Conservation (phyloP, 2,797 vertebrate species). For the Rhinogobio ventralis region DNA sequence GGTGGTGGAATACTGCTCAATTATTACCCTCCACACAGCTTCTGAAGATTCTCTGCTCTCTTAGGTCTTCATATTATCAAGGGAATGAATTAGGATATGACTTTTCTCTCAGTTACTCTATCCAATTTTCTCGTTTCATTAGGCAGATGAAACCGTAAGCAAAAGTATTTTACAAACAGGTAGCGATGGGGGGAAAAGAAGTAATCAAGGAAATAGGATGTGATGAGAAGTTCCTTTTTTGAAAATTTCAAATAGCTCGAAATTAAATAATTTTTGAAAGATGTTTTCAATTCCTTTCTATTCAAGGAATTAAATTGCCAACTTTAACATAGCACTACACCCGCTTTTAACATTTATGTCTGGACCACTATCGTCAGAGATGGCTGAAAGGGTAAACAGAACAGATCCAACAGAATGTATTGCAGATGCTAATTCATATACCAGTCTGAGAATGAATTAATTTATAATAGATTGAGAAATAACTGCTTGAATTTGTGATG, state of each 20-base stretch:
- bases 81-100: slow-evolving; percentile 63
- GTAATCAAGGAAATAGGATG: slow-evolving; percentile 25
- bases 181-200: slow-evolving; percentile 24
- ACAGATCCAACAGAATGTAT: no score
- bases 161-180: slow-evolving; percentile 64
- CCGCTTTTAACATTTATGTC: neutral
- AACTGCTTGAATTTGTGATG: neutral
- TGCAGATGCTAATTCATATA: neutral
- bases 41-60: slow-evolving; percentile 64
- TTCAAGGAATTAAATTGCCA: neutral
- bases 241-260: neutral
- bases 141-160: slow-evolving; percentile 65
- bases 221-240: neutral
- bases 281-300: neutral
- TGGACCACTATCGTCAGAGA: no score
- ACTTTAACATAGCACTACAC: neutral
- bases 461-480: neutral
- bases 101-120: slow-evolving; percentile 69
- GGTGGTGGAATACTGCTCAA: slow-evolving; percentile 71
- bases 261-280: no score
- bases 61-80: slow-evolving; percentile 71
- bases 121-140: slow-evolving; percentile 63
- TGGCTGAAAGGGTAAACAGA: no score
- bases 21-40: slow-evolving; percentile 63
- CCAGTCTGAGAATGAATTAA: neutral